These are phyloP conservation scores for Ganaspis brasiliensis DNA, from an alignment of 2,888 invertebrate genomes.

Conservation along the genomic window DNA sequence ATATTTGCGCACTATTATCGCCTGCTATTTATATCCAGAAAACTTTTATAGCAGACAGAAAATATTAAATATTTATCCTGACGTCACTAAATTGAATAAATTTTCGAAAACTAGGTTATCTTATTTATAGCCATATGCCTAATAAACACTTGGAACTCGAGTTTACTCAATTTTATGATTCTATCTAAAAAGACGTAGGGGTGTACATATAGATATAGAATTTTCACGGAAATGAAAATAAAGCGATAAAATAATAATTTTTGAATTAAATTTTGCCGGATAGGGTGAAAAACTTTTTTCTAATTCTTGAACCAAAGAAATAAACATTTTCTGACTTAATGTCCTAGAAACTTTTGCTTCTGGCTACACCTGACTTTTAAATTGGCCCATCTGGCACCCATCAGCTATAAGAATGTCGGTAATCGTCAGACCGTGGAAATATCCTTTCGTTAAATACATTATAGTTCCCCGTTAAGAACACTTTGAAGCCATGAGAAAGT, in stretches of 20 bases:
- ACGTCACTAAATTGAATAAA: neutral
- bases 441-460: conserved; percentile 19
- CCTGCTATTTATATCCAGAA: no score
- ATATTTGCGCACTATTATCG: no score
- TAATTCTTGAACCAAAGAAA: no score
- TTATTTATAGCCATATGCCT: neutral
- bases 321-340: neutral
- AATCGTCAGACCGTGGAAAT: conserved; percentile 36
- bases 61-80: no score
- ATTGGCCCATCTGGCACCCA: conserved; percentile 36
- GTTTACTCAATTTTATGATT: neutral
- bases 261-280: no score
- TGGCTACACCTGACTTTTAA: conserved; percentile 35
- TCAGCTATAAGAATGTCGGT: conserved; percentile 13
- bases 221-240: no score
- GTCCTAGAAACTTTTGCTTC: neutral
- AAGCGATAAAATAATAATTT: no score
- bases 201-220: no score
- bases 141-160: neutral
- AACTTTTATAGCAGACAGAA: no score
- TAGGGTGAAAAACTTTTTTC: no score
- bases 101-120: neutral
- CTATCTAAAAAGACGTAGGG: neutral
- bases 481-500: conserved; percentile 16
- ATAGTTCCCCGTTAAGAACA: conserved; percentile 6